These are phyloP conservation scores for Abscondita cerata DNA, from an alignment of 2,888 invertebrate species.

Conservation along the genomic window DNA sequence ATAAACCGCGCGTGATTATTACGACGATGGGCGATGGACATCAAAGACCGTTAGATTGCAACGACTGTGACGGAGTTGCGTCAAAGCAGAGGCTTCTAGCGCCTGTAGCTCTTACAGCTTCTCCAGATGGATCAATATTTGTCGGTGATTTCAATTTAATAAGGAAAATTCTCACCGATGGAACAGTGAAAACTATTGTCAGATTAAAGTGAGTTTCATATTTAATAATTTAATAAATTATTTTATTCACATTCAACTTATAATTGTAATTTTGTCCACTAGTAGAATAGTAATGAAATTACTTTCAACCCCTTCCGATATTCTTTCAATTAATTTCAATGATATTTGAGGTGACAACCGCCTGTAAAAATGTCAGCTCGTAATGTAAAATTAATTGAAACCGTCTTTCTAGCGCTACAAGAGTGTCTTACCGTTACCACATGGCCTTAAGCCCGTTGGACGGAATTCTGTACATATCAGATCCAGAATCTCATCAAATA, in stretches of 20 bases:
- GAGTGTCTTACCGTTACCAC: conserved; percentile 96
- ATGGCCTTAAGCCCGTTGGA: conserved; percentile 95
- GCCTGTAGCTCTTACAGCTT: conserved; percentile 90
- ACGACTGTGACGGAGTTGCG: conserved; percentile 81
- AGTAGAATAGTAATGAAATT: too few species aligned
- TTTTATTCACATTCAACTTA: background rate
- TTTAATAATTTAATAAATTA: background rate
- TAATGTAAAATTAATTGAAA: too few species aligned
- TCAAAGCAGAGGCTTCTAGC: conserved; percentile 83
- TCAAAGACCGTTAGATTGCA: conserved; percentile 85
- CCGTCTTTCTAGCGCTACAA: conserved; percentile 74
- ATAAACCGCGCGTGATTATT: conserved; percentile 89
- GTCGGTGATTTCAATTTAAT: conserved; percentile 96
- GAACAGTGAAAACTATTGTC: conserved; percentile 80
- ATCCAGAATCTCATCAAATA: conserved; percentile 95
- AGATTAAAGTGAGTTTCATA: conserved; percentile 74
- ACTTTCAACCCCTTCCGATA: too few species aligned
- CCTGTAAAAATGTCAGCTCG: too few species aligned
- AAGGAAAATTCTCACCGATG: conserved; percentile 84
- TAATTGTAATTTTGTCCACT: conserved; percentile 7
- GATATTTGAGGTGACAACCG: too few species aligned
- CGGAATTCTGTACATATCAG: conserved; percentile 92
- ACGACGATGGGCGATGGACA: conserved; percentile 93
- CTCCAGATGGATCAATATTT: conserved; percentile 92
- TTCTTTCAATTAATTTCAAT: too few species aligned